These are phyloP conservation scores for Potamarius usumacintae DNA, from an alignment of 2,113 vertebrate genomes.

Conservation along the genomic window DNA sequence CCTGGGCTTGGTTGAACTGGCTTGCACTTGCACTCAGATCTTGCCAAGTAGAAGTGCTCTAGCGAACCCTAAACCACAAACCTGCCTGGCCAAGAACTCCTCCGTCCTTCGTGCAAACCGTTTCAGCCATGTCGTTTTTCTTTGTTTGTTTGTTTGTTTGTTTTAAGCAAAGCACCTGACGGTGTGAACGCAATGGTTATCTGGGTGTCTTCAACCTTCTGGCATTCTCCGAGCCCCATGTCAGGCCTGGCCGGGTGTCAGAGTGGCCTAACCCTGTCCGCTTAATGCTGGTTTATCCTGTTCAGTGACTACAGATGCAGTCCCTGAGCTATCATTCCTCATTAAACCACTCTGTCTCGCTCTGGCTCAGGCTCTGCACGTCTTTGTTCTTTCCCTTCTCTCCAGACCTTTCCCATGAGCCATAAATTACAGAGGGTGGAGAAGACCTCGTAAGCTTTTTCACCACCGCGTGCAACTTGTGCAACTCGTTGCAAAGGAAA, in stretches of 20 bases:
- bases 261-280: constrained; percentile 41
- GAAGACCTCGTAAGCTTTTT: constrained; percentile 15
- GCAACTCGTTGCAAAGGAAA: not conserved
- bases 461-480: constrained; percentile 3
- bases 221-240: constrained; percentile 19
- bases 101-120: not conserved
- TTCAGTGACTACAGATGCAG: constrained; percentile 34
- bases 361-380: constrained; percentile 24
- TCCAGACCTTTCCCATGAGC: constrained; percentile 26
- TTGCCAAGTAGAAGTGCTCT: constrained; percentile 25
- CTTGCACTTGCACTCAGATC: not conserved
- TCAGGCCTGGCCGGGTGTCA: constrained; percentile 39
- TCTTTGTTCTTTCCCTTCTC: constrained; percentile 39
- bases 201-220: not conserved
- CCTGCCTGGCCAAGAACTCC: not conserved
- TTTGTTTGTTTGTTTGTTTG: not conserved
- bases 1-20: constrained; percentile 35
- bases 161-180: constrained; percentile 6
- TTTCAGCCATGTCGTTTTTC: not conserved
- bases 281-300: constrained; percentile 43
- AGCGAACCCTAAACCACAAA: constrained; percentile 18
- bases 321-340: constrained; percentile 45
- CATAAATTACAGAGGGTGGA: constrained; percentile 22
- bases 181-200: not conserved
- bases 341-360: constrained; percentile 42